Evolutionary conservation across 2,797 vertebrate species (phyloP).

Genomic region (Coendou prehensilis): DNA sequence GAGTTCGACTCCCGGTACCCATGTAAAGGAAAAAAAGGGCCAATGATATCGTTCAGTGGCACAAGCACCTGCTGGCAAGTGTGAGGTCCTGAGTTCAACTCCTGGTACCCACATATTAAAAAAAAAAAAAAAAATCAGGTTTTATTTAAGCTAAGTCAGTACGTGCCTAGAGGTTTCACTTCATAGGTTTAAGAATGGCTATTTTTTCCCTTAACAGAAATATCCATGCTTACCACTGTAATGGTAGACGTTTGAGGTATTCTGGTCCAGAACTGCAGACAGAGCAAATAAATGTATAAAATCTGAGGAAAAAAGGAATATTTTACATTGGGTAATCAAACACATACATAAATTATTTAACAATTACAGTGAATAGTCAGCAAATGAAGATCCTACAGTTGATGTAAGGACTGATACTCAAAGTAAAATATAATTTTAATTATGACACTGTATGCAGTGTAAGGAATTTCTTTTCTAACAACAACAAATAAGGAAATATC

Average conservation of each 20-base stretch:
- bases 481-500: slow-evolving; percentile 22
- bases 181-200: neutral
- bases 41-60: too few relatives aligned
- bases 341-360: neutral
- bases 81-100: too few relatives aligned
- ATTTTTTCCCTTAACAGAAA: slow-evolving; percentile 44
- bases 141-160: slow-evolving; percentile 17
- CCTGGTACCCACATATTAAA: too few relatives aligned
- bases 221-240: slow-evolving; percentile 94
- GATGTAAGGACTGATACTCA: slow-evolving; percentile 19
- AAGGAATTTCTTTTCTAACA: slow-evolving; percentile 55
- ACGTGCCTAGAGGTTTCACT: slow-evolving; percentile 10
- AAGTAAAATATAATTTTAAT: slow-evolving; percentile 63
- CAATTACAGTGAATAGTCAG: slow-evolving; percentile 40
- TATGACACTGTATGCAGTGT: neutral
- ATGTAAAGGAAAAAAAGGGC: too few relatives aligned
- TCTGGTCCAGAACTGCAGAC: slow-evolving; percentile 99
- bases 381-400: slow-evolving; percentile 31
- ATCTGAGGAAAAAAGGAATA: slow-evolving; percentile 89
- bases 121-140: neutral
- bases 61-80: too few relatives aligned
- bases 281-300: slow-evolving; percentile 99
- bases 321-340: slow-evolving; percentile 17
- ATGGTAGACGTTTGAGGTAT: slow-evolving; percentile 97
- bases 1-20: too few relatives aligned